These are phyloP conservation scores for Glomeris maerens DNA, from an alignment of 1,140 invertebrate genomes.

Conservation along the genomic window DNA sequence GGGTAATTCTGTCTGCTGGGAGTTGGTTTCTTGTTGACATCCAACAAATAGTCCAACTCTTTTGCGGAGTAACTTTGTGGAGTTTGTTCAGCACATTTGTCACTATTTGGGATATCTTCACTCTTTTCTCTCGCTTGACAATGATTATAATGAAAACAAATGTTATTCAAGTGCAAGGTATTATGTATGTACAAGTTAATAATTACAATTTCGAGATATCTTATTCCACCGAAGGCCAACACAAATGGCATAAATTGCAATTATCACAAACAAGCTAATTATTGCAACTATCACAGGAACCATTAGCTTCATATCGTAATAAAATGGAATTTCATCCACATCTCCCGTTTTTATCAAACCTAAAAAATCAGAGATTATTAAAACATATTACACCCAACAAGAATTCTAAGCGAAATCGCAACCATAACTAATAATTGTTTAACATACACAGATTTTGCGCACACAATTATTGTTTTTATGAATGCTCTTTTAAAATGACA, in stretches of 20 bases:
- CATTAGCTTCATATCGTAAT: conserved; percentile 4
- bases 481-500: neutral
- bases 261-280: neutral
- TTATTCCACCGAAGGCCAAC: neutral
- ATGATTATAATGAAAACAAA: neutral
- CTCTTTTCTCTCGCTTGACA: neutral
- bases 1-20: too few species aligned
- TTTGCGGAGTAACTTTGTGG: neutral
- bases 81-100: neutral
- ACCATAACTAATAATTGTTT: neutral
- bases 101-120: neutral
- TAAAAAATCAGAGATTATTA: too few species aligned
- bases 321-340: conserved; percentile 1
- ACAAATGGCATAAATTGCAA: conserved; percentile 3
- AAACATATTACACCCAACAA: neutral
- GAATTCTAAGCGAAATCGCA: neutral
- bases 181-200: neutral
- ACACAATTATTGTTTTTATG: neutral
- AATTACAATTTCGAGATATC: neutral
- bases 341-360: conserved; percentile 7
- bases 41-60: neutral
- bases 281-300: neutral
- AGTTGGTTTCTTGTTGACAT: too few species aligned
- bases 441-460: neutral
- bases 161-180: neutral